Percentiles rank a stretch among this genome's conserved stretches.
These are phyloP conservation scores for Rhabdomys pumilio DNA, from an alignment of 2,797 vertebrate species.

Conservation along the genomic window DNA sequence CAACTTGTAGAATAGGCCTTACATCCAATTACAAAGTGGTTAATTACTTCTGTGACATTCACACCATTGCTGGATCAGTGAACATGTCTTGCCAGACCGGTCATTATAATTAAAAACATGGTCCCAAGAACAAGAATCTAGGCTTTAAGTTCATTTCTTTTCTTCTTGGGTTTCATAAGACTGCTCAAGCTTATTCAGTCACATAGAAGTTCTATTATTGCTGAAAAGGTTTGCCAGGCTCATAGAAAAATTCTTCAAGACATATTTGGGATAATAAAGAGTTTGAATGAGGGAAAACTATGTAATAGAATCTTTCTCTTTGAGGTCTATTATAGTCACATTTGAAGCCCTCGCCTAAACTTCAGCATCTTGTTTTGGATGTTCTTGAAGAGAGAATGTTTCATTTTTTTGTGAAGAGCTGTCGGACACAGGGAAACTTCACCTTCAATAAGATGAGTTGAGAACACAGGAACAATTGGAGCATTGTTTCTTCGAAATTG, in stretches of 20 bases:
- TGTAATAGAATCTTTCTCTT: slow-evolving; percentile 64
- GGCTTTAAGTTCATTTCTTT: slow-evolving; percentile 32
- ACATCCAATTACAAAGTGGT: neutral
- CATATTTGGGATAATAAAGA: slow-evolving; percentile 70
- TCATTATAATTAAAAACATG: slow-evolving; percentile 37
- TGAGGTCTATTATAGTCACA: slow-evolving; percentile 61
- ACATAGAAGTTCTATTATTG: slow-evolving; percentile 57
- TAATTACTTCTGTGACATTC: neutral
- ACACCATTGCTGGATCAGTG: neutral
- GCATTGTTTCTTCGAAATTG: slow-evolving; percentile 74
- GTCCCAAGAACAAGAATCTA: neutral
- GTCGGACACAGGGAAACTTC: slow-evolving; percentile 69
- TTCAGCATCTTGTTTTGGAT: slow-evolving; percentile 64
- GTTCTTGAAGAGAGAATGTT: slow-evolving; percentile 73
- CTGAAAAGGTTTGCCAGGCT: slow-evolving; percentile 53
- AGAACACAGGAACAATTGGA: slow-evolving; percentile 57
- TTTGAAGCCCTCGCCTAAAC: slow-evolving; percentile 20
- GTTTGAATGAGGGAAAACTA: slow-evolving; percentile 58
- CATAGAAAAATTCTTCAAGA: slow-evolving; percentile 53
- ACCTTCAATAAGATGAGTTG: slow-evolving; percentile 72
- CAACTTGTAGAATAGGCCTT: neutral
- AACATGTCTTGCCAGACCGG: neutral
- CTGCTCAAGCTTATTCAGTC: slow-evolving; percentile 23
- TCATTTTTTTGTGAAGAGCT: slow-evolving; percentile 75
- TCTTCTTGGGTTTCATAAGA: slow-evolving; percentile 46